Base-by-base conservation (phyloP, 2,888 invertebrate genomes). In the Cecidostiba fungosa region DNA sequence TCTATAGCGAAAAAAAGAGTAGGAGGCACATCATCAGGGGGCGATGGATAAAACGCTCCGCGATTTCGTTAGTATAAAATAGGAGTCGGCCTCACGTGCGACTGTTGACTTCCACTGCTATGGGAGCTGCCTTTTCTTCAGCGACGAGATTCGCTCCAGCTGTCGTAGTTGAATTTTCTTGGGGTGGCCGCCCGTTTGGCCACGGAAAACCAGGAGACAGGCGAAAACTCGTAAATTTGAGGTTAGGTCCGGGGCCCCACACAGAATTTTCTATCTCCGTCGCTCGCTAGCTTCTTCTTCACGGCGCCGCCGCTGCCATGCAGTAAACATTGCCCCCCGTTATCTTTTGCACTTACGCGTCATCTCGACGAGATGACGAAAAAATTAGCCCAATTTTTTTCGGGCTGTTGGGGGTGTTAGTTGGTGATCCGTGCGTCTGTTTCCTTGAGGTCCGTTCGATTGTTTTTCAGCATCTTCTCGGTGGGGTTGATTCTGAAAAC, bases 321-420 rank as follows among this genome's bases (percentile, higher is more conserved):
- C n/a, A 83, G 77, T 83, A 83, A 83, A 83, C 77, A 83, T 83
- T 83, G 43, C 29, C 54, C 54, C n/a, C 23, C 59, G 54, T 70
- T 36, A 83, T 83, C 73, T 80, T 32, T 74, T 0, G 19, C 36
- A 23, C 54, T 39, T 36, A 59, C 19, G 19, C 19, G 3, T 36
- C 32, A 70, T 70, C 70, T 70, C n/a, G 36, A 59, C n/a, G 36
- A 70, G 70, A 36, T 32, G 19, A 36, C 19, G 19, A 39, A 70
- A n/a, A 3, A 70, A 70, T 32, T n/a, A 19, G 5, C 36, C 36
- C 10, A 5, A 32, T n/a, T 36, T n/a, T 70, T 10, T 36, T 70
- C 36, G 3, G 0, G 1, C 32, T 50, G 19, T 19, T 5, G 19
- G 50, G 50, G 19, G 19, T 50, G 50, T 50, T 50, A 19, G 19